Evolutionary conservation across 2,888 invertebrate species (phyloP), one percentile per base, ranked within the genome.

Genomic region (Cheilosia impressa): DNA sequence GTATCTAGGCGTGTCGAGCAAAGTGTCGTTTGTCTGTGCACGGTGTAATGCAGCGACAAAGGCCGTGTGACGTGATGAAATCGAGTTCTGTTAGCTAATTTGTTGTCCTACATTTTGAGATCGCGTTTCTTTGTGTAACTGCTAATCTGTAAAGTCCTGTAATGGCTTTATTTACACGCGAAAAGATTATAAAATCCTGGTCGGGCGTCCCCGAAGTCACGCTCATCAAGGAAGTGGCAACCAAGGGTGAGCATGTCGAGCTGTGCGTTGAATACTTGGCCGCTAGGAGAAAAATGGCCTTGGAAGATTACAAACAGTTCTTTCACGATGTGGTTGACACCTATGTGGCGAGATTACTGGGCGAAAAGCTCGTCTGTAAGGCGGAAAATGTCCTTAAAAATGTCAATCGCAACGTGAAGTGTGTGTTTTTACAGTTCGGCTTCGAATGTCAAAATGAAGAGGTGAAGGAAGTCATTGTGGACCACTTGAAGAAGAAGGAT

Each of bases 401-500:
- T 88, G 90, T 92, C 5, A 89, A 91, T 0, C 88, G 91, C 2
- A 90, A 92, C 78, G 90, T 91, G 0, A 90, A 90, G 80, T 89
- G 89, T 57, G 89, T 91, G 43, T 92, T 91, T 62, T 91, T 90
- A 65, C 91, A 92, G 73, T 92, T 95, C 55, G 95, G 95, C 17
- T 91, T 93, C 85, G 94, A 94, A 60, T 95, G 95, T 47, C 93
- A 95, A 84, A 93, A 93, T 82, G 88, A 87, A n/a, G 91, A 91
- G 38, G 92, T 95, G 62, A 93, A 95, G 88, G 94, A 95, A 88
- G 95, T 95, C 88, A 93, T 96, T 87, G 94, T 95, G 19, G 94
- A 94, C 63, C 94, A 96, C 89, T 91, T 96, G 77, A 93, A 93
- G 53, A 94, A 94, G 83, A 92, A 93, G 38, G 91, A 92, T 10